A percentile compares a stretch with the other conserved stretches of the same genome.
These are phyloP conservation scores for Ornithoptera alexandrae DNA, from an alignment of 2,888 invertebrate genomes.

Conservation along the genomic window DNA sequence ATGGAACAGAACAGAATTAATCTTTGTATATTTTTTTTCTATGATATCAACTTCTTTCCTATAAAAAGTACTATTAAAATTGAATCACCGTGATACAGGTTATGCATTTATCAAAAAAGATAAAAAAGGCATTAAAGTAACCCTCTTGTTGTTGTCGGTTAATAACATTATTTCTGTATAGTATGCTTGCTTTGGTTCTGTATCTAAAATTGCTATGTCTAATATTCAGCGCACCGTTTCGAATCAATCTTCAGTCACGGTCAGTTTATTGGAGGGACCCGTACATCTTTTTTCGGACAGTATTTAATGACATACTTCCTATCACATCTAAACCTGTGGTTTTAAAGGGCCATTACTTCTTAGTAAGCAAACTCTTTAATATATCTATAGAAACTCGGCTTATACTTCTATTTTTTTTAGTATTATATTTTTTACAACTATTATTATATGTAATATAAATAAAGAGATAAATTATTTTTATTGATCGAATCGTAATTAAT, in stretches of 20 bases:
- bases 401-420: background rate
- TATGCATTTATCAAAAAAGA: background rate
- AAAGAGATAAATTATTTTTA: too few relatives aligned
- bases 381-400: background rate
- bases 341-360: too few relatives aligned
- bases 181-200: background rate
- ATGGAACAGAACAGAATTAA: too few relatives aligned
- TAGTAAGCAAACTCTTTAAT: background rate
- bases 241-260: background rate
- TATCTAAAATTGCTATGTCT: background rate
- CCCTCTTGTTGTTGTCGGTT: background rate
- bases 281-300: background rate
- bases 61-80: too few relatives aligned
- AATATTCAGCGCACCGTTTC: background rate
- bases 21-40: too few relatives aligned
- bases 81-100: too few relatives aligned
- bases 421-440: background rate
- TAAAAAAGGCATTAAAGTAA: background rate
- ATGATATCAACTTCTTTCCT: too few relatives aligned
- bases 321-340: too few relatives aligned
- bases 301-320: constrained; percentile 1
- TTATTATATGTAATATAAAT: background rate
- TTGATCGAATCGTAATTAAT: too few relatives aligned
- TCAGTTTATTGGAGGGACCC: background rate
- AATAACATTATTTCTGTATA: background rate